phyloP scores from a whole-genome alignment of 30 jellyfish, hydroid and myxozoan genomes.

The Catostylus mosaicus region DNA sequence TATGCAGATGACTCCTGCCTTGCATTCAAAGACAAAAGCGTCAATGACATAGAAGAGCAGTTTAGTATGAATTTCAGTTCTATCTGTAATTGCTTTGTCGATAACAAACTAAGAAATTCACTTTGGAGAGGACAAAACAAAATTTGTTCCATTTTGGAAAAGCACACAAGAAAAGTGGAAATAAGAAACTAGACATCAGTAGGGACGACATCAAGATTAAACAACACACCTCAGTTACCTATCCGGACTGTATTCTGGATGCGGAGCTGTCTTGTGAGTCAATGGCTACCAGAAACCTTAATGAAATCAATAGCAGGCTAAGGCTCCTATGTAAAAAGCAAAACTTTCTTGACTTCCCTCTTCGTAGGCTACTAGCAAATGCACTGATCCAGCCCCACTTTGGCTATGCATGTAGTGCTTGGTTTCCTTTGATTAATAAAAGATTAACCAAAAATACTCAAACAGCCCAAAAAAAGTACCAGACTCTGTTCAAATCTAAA shows the following conservation, averaged over 20 bases:
- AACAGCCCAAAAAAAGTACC: slow-evolving; percentile 4
- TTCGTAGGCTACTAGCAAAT: too few relatives aligned
- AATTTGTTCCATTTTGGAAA: neutral
- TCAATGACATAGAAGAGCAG: neutral
- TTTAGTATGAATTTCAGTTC: too few relatives aligned
- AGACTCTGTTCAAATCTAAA: too few relatives aligned
- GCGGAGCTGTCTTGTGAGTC: slow-evolving; percentile 30
- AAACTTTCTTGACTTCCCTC: slow-evolving; percentile 47
- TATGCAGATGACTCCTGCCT: neutral
- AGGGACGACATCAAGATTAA: slow-evolving; percentile 34
- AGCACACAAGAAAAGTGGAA: neutral
- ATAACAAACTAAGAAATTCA: neutral
- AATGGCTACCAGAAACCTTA: slow-evolving; percentile 35
- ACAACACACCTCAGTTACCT: slow-evolving; percentile 40
- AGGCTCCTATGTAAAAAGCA: slow-evolving; percentile 40
- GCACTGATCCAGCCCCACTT: too few relatives aligned
- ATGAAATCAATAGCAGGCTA: slow-evolving; percentile 38
- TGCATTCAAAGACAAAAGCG: neutral
- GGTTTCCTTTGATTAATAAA: slow-evolving; percentile 27
- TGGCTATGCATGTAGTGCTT: too few relatives aligned
- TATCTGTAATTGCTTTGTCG: too few relatives aligned
- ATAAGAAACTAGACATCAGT: slow-evolving; percentile 2
- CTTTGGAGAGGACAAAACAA: too few relatives aligned
- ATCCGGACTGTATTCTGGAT: slow-evolving; percentile 38
- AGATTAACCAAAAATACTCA: slow-evolving; percentile 14